Evolutionary conservation across 2,113 vertebrate species (phyloP).

Genomic region (Microcebus jonahi): DNA sequence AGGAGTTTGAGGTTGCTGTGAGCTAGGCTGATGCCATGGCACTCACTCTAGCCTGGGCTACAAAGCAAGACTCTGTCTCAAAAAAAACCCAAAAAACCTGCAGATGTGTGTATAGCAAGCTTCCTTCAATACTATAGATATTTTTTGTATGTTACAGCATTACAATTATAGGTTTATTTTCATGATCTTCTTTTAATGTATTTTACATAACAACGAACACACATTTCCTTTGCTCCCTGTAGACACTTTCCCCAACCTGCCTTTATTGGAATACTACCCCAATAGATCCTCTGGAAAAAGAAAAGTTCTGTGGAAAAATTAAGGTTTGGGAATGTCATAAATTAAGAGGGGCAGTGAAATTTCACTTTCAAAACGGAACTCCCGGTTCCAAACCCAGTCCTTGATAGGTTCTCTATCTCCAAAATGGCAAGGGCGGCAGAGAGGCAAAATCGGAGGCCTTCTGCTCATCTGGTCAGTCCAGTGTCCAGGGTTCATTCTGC

Average conservation of each 20-base stretch:
- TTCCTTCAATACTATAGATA: neutral
- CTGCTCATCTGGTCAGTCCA: neutral
- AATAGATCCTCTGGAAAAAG: neutral
- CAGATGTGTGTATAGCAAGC: neutral
- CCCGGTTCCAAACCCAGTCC: neutral
- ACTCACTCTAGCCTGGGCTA: too few relatives aligned
- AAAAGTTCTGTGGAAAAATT: neutral
- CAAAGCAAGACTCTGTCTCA: too few relatives aligned
- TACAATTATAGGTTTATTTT: neutral
- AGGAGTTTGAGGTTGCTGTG: too few relatives aligned
- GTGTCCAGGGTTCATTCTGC: neutral
- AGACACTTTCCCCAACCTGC: neutral
- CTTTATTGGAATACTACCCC: neutral
- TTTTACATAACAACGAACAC: neutral
- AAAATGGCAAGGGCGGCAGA: neutral
- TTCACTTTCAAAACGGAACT: constrained; percentile 2
- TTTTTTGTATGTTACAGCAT: neutral
- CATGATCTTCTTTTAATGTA: neutral
- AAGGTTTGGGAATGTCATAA: neutral
- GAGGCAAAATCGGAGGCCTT: neutral
- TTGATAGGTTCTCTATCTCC: neutral
- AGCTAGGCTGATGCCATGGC: too few relatives aligned
- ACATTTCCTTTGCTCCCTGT: neutral
- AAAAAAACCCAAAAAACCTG: too few relatives aligned
- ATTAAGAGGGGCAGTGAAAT: neutral